These are phyloP conservation scores for Zoroaster sp. DNA, from an alignment of 53 echinoderm and acorn worm genomes.

Conservation along the genomic window DNA sequence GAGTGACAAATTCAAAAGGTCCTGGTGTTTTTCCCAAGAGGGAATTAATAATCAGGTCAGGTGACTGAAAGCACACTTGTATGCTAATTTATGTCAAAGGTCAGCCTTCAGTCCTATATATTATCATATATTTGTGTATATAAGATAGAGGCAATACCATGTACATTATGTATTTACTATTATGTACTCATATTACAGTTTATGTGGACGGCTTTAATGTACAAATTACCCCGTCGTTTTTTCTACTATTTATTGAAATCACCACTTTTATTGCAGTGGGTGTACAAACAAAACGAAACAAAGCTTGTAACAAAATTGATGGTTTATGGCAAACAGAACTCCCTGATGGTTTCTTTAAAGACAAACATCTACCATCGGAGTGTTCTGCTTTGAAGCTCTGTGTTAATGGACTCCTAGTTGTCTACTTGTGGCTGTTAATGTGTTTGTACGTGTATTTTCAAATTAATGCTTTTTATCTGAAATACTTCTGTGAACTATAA, in stretches of 20 bases:
- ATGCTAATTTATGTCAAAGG: slow-evolving; percentile 59
- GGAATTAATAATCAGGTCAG: background rate
- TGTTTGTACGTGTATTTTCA: slow-evolving; percentile 8
- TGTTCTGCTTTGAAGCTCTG: background rate
- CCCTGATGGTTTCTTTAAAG: too few species aligned
- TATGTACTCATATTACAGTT: background rate
- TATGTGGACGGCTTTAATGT: slow-evolving; percentile 16
- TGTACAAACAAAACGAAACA: slow-evolving; percentile 12
- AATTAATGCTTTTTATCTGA: slow-evolving; percentile 32
- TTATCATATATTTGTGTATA: slow-evolving; percentile 49
- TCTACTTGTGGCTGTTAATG: background rate
- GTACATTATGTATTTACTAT: slow-evolving; percentile 21
- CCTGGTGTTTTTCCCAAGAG: background rate
- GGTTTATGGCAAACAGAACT: background rate
- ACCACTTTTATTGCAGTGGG: slow-evolving; percentile 26
- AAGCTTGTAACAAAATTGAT: background rate
- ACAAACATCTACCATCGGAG: too few species aligned
- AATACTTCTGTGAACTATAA: slow-evolving; percentile 30
- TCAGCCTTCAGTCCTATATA: slow-evolving; percentile 35
- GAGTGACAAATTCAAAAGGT: background rate
- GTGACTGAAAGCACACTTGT: background rate
- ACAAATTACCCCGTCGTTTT: slow-evolving; percentile 43
- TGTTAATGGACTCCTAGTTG: background rate
- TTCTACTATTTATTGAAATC: slow-evolving; percentile 39
- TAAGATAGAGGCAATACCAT: slow-evolving; percentile 46